A percentile compares a stretch with the other conserved stretches of the same genome.
These are phyloP conservation scores for Pandemis corylana DNA, from an alignment of 2,888 invertebrate species.

Conservation along the genomic window DNA sequence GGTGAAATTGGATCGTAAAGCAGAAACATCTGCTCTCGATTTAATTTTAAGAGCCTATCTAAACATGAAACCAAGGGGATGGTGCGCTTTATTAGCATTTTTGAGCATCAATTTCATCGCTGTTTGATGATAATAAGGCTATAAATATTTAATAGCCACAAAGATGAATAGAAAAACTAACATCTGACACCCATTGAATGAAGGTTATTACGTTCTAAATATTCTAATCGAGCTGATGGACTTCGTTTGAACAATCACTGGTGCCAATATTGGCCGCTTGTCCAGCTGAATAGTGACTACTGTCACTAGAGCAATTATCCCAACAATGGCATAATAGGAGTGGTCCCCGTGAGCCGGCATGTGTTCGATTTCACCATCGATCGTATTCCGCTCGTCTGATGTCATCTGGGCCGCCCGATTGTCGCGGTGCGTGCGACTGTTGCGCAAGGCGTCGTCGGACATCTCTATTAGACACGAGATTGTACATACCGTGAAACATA, in stretches of 20 bases:
- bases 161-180: conserved; percentile 21
- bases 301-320: conserved; percentile 28
- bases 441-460: conserved; percentile 43
- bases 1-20: conserved; percentile 77
- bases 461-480: conserved; percentile 38
- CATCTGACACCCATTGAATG: conserved; percentile 17
- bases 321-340: conserved; percentile 30
- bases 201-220: not conserved
- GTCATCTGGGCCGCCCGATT: conserved; percentile 72
- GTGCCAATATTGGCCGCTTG: conserved; percentile 6
- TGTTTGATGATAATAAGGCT: conserved; percentile 46
- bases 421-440: conserved; percentile 51
- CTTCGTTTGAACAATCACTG: conserved; percentile 8
- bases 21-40: conserved; percentile 70
- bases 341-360: conserved; percentile 33
- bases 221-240: not conserved
- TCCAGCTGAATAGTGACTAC: conserved; percentile 13
- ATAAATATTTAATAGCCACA: conserved; percentile 39
- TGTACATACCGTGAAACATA: conserved; percentile 23
- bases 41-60: conserved; percentile 76
- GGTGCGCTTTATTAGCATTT: conserved; percentile 58
- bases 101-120: conserved; percentile 49
- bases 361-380: conserved; percentile 49
- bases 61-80: conserved; percentile 62
- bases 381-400: conserved; percentile 53